Conservation (phyloP, 2,797 vertebrate genomes). For the Chromis chromis region DNA sequence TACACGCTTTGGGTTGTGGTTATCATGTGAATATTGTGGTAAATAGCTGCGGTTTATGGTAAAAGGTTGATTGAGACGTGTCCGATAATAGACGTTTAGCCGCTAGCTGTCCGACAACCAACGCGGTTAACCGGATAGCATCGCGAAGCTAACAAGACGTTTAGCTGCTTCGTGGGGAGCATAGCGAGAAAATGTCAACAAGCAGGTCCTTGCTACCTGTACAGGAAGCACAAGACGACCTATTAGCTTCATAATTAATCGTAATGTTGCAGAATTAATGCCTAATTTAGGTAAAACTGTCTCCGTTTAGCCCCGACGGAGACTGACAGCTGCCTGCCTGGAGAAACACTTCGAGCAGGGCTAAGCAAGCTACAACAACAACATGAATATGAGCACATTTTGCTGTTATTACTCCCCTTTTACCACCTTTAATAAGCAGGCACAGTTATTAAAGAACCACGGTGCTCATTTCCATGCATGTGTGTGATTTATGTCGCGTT, state of each 20-base stretch:
- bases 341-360: slow-evolving; percentile 38
- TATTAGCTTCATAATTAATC: fast-evolving
- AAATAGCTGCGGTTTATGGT: background rate
- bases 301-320: slow-evolving; percentile 17
- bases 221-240: fast-evolving
- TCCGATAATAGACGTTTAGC: slow-evolving; percentile 36
- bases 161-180: slow-evolving; percentile 35
- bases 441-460: fast-evolving
- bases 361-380: slow-evolving; percentile 48
- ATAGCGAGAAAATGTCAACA: slow-evolving; percentile 40
- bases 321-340: slow-evolving; percentile 69
- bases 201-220: background rate
- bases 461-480: background rate
- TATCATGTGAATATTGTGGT: fast-evolving
- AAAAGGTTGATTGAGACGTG: background rate
- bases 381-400: background rate
- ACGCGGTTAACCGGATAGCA: slow-evolving; percentile 59
- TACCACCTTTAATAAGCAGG: background rate
- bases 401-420: background rate
- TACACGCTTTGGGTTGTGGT: fast-evolving
- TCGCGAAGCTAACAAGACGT: slow-evolving; percentile 60
- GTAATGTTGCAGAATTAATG: background rate
- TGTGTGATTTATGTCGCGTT: background rate
- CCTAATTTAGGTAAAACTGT: background rate
- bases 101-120: slow-evolving; percentile 69